Evolutionary conservation across 2,113 vertebrate genomes (phyloP).

Genomic region (Centrocercus urophasianus): DNA sequence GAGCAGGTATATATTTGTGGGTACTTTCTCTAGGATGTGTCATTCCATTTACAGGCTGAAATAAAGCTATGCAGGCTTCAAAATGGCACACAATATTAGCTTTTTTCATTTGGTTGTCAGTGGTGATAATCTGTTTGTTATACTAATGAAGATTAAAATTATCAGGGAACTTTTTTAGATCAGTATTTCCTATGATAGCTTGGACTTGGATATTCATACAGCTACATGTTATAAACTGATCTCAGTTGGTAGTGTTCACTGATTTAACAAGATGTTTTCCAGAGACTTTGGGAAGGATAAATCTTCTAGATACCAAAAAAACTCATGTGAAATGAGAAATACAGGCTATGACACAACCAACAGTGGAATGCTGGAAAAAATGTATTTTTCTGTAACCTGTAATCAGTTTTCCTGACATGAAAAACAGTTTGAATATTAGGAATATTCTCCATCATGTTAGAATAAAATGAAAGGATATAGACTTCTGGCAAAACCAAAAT

Average conservation of each 20-base stretch:
- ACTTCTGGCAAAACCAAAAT: background rate
- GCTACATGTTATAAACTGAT: background rate
- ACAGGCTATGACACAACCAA: background rate
- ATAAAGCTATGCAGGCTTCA: background rate
- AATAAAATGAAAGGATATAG: background rate
- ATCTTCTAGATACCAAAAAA: background rate
- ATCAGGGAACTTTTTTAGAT: background rate
- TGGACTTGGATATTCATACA: background rate
- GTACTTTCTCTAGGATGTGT: background rate
- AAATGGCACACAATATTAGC: background rate
- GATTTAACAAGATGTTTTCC: background rate
- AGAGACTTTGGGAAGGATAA: background rate
- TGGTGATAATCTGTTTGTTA: background rate
- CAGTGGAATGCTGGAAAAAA: background rate
- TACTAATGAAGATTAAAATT: background rate
- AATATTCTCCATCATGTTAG: background rate
- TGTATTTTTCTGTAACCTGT: background rate
- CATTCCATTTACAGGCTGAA: background rate
- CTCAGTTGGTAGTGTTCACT: background rate
- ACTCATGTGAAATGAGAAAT: background rate
- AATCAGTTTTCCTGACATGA: background rate
- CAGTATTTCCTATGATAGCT: background rate
- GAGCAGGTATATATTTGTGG: background rate
- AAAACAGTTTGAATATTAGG: background rate
- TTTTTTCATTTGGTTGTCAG: background rate